Base-by-base conservation (phyloP, 2,888 invertebrate species). In the Drosophila neonasuta region DNA sequence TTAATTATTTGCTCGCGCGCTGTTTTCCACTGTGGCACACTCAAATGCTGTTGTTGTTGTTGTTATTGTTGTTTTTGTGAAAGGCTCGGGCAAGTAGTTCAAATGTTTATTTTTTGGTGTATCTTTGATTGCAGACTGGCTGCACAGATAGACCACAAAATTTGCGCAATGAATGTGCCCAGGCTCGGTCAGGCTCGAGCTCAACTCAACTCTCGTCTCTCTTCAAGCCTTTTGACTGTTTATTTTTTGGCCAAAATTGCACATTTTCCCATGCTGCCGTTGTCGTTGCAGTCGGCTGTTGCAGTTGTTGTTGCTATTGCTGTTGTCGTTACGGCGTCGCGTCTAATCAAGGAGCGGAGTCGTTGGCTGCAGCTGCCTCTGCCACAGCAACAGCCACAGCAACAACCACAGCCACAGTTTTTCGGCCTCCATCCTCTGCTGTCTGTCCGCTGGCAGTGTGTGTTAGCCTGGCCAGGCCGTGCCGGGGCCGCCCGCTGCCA, bases 241-340 rank as follows among this genome's bases (percentile, higher is more conserved):
- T 80, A 79, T 77, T 86, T 56, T 84, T 76, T 80, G 83, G 80
- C 84, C 77, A 84, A 88, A 88, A 88, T 88, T 88, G 87, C 88
- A 88, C 85, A 88, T 86, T 88, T 88, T 88, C 88, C 88, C 88
- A 88, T 88, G 87, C 76, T 76, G 79, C 80, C 72, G 79, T 67
- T 68, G 79, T 44, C 70, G 73, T 15, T 65, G 56, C 32, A 34
- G 58, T 65, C 36, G 65, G 56, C 36, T 30, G 58, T 65, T n/a
- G 65, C 0, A 30, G 71, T 34, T 71, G 42, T 6, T 55, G 55
- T 15, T 72, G 58, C 13, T 71, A 62, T 36, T 71, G 62, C 30
- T 70, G 50, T 68, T 56, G 64, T 68, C 54, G 73, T 67, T 59
- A 61, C 65, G 45, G 59, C 72, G 67, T 81, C 79, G 84, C 81